phyloP scores from a whole-genome alignment of 1,140 invertebrate species.

The Drosophila eugracilis region DNA sequence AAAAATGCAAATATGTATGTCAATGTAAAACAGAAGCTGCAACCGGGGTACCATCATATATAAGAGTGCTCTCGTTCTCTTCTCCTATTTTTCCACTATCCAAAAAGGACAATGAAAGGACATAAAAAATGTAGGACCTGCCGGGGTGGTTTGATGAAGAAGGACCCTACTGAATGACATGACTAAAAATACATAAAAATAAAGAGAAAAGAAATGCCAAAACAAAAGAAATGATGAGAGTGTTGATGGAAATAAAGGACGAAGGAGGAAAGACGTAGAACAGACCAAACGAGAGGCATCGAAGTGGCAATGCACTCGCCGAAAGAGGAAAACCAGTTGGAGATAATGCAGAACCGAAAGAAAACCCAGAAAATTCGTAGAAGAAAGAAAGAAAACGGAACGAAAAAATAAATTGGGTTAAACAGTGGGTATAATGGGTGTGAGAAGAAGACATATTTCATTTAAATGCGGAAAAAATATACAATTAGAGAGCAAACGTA shows the following conservation, averaged over 20 bases:
- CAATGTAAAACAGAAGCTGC: constrained; percentile 65
- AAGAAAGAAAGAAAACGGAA: constrained; percentile 3
- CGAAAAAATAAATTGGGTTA: constrained; percentile 29
- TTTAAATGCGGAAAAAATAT: constrained; percentile 15
- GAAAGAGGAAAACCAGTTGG: not conserved
- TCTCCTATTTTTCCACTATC: constrained; percentile 11
- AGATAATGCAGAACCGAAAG: constrained; percentile 26
- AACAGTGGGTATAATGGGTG: constrained; percentile 24
- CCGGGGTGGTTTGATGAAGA: constrained; percentile 10
- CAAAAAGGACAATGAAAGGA: constrained; percentile 58
- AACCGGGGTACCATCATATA: constrained; percentile 43
- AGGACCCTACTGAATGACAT: constrained; percentile 42
- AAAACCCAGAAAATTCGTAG: constrained; percentile 1
- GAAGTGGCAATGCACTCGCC: constrained; percentile 48
- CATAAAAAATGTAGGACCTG: constrained; percentile 34
- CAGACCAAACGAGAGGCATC: constrained; percentile 10
- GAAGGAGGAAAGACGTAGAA: too few relatives aligned
- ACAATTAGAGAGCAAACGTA: constrained; percentile 33
- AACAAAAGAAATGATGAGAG: constrained; percentile 57
- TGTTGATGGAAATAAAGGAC: constrained; percentile 29
- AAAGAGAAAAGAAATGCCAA: constrained; percentile 1
- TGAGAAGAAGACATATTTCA: constrained; percentile 17
- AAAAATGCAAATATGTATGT: constrained; percentile 69
- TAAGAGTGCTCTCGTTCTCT: constrained; percentile 45
- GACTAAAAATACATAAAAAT: constrained; percentile 43